Evolutionary conservation across 2,888 invertebrate genomes (phyloP).

Genomic region (Chaitophorus viminalis): DNA sequence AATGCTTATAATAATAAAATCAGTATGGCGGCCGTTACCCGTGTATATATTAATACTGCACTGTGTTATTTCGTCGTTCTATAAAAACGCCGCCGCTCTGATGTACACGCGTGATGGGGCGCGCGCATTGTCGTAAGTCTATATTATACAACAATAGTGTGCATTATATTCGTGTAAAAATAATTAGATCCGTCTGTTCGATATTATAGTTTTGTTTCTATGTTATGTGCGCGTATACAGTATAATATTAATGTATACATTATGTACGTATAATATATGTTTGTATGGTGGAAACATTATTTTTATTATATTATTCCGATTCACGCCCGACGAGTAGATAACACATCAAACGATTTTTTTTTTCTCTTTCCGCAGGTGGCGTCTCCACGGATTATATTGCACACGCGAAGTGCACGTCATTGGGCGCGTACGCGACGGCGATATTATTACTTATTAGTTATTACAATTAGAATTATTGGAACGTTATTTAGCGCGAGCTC

Average conservation of each 20-base stretch:
- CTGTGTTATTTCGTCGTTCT: background rate
- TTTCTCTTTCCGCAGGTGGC: background rate
- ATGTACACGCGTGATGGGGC: background rate
- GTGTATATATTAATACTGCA: too few species aligned
- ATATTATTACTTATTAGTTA: background rate
- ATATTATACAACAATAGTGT: background rate
- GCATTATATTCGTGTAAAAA: background rate
- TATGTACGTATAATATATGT: too few species aligned
- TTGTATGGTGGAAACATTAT: too few species aligned
- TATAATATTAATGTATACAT: too few species aligned
- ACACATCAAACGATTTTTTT: background rate
- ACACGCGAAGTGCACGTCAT: background rate
- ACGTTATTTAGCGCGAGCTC: constrained; percentile 14
- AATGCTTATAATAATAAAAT: background rate
- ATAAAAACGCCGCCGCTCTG: background rate
- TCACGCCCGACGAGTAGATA: background rate
- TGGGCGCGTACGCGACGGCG: too few species aligned
- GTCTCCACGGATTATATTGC: background rate
- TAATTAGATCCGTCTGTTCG: background rate
- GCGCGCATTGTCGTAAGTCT: background rate
- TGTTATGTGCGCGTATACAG: too few species aligned
- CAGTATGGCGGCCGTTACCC: background rate
- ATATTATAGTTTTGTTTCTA: background rate
- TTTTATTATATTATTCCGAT: background rate
- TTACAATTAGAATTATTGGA: too few species aligned